phyloP scores from a whole-genome alignment of 2,797 vertebrate genomes.

The Rhinella marina region DNA sequence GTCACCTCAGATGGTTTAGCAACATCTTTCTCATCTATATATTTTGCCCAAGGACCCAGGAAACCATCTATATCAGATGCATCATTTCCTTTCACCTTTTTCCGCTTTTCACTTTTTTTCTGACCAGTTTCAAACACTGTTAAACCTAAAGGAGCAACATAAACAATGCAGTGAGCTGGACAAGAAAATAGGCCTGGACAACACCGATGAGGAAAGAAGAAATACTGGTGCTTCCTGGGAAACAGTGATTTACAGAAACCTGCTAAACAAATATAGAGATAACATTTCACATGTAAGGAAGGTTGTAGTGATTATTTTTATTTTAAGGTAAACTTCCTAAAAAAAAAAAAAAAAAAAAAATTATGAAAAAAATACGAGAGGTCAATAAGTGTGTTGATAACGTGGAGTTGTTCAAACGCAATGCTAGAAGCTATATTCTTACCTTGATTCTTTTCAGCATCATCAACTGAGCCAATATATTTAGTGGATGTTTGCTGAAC shows the following conservation, averaged over 20 bases:
- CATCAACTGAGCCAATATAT: constrained; percentile 95
- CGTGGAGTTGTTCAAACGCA: neutral
- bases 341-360: neutral
- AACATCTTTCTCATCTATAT: constrained; percentile 91
- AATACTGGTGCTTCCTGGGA: neutral
- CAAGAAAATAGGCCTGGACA: neutral
- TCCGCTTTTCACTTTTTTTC: constrained; percentile 91
- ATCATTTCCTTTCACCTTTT: constrained; percentile 93
- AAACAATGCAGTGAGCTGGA: neutral
- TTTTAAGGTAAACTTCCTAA: neutral
- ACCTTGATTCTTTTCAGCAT: constrained; percentile 99
- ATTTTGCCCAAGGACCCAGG: constrained; percentile 97
- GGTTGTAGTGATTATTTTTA: neutral
- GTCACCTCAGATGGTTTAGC: constrained; percentile 94
- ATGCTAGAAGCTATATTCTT: constrained; percentile 45
- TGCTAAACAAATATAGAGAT: neutral
- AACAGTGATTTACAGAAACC: neutral
- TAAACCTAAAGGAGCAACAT: constrained; percentile 75
- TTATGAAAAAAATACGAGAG: neutral
- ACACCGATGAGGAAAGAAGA: neutral
- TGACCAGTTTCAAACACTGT: constrained; percentile 94
- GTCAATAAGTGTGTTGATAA: neutral
- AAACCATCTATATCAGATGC: constrained; percentile 92
- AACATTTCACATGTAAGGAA: neutral
- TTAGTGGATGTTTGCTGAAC: constrained; percentile 79